These are phyloP conservation scores for Pagrus major DNA, from an alignment of 2,113 vertebrate species.

Conservation along the genomic window DNA sequence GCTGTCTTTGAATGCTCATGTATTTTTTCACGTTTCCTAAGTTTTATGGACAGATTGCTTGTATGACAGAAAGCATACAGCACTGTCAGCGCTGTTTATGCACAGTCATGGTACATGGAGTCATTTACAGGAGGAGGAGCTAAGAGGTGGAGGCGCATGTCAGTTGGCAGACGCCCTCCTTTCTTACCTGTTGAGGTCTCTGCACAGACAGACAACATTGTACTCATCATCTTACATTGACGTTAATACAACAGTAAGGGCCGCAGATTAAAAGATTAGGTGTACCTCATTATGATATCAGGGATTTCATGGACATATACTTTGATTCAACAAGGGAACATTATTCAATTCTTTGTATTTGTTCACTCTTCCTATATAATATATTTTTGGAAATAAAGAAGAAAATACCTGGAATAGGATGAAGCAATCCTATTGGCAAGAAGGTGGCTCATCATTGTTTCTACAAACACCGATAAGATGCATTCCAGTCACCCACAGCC, in stretches of 20 bases:
- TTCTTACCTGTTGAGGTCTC: conserved; percentile 54
- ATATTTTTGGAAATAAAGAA: neutral
- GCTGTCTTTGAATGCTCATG: neutral
- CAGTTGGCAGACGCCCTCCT: conserved; percentile 10
- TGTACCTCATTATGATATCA: neutral
- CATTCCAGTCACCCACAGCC: conserved; percentile 63
- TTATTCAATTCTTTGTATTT: neutral
- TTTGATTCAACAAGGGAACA: neutral
- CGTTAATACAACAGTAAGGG: neutral
- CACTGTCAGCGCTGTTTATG: conserved; percentile 32
- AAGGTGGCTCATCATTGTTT: neutral
- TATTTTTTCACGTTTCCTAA: neutral
- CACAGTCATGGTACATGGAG: conserved; percentile 28
- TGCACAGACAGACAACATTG: neutral
- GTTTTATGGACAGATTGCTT: conserved; percentile 13
- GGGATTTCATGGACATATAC: neutral
- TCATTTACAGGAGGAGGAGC: conserved; percentile 32
- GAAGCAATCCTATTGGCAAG: conserved; percentile 15
- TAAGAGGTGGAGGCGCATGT: conserved; percentile 11
- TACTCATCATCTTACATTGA: neutral
- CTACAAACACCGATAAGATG: conserved; percentile 44
- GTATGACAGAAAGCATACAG: conserved; percentile 28
- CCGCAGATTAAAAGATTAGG: neutral
- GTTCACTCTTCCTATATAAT: neutral
- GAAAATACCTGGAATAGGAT: neutral